phyloP scores from a whole-genome alignment of 37 sponge, comb jelly and placozoan species.

The Beroe forskalii region DNA sequence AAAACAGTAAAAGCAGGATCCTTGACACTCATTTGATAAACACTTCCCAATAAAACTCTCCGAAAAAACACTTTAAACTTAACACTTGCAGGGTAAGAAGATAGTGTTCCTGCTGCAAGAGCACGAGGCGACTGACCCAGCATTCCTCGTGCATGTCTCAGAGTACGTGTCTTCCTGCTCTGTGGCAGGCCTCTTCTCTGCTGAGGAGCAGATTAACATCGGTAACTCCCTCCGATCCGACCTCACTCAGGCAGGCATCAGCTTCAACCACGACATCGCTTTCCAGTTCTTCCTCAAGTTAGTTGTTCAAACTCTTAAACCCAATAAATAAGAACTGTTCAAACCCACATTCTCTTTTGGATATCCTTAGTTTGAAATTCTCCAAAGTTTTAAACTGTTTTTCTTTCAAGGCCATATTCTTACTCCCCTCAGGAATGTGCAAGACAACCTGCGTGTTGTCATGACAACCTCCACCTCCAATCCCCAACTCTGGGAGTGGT shows the following conservation, averaged over 20 bases:
- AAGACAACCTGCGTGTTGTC: conserved; percentile 66
- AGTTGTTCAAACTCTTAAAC: conserved; percentile 6
- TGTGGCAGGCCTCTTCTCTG: conserved; percentile 75
- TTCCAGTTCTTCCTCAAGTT: conserved; percentile 85
- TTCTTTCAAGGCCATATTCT: too few species aligned
- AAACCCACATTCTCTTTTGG: too few species aligned
- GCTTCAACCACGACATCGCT: conserved; percentile 68
- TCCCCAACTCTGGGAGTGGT: conserved; percentile 61
- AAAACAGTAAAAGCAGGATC: too few species aligned
- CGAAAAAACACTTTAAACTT: too few species aligned
- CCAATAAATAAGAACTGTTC: too few species aligned
- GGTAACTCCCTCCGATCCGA: conserved; percentile 75
- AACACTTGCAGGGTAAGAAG: conserved; percentile 18
- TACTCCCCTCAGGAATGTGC: conserved; percentile 63
- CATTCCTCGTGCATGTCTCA: conserved; percentile 71
- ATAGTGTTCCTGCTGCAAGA: conserved; percentile 66
- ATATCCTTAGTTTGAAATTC: too few species aligned
- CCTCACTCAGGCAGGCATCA: conserved; percentile 73
- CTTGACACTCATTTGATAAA: too few species aligned
- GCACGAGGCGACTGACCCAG: conserved; percentile 66
- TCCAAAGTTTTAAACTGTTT: too few species aligned
- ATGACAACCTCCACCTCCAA: conserved; percentile 56
- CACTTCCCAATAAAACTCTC: too few species aligned
- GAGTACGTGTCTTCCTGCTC: conserved; percentile 74
- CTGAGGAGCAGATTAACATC: conserved; percentile 74